phyloP scores from a whole-genome alignment of 64 coral and sea anemone species.

The Porites lutea region DNA sequence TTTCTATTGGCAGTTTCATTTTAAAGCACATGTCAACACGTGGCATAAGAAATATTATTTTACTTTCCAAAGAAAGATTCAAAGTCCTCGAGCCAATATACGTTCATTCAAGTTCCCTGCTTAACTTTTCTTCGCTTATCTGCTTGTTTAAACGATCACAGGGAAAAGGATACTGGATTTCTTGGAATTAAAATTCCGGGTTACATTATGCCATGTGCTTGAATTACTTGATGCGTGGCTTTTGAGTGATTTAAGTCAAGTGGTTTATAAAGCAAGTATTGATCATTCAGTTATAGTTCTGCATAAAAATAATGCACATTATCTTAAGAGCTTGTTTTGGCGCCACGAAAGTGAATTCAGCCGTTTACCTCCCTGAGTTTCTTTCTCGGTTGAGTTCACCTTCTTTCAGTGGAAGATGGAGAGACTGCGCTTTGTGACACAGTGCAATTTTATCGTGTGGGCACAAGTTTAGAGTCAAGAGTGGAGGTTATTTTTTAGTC shows the following conservation, averaged over 20 bases:
- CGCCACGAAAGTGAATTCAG: not conserved
- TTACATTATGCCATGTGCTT: conserved; percentile 19
- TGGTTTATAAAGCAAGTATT: not conserved
- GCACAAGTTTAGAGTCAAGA: no score
- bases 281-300: not conserved
- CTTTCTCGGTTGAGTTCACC: not conserved
- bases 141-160: no score
- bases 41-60: conserved; percentile 12
- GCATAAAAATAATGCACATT: conserved; percentile 13
- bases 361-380: not conserved
- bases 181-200: not conserved
- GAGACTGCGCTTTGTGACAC: no score
- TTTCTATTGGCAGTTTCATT: not conserved
- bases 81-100: conserved; percentile 2
- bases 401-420: not conserved
- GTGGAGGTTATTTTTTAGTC: no score
- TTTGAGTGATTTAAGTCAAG: conserved; percentile 9
- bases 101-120: not conserved
- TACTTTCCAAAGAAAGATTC: not conserved
- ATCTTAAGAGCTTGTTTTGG: not conserved
- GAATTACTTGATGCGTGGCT: not conserved
- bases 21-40: conserved; percentile 25
- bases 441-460: no score
- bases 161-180: no score
- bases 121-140: not conserved